A percentile compares a stretch with the other conserved stretches of the same genome.
phyloP scores from a whole-genome alignment of 1,140 invertebrate genomes.

The Heliothis subflexa region DNA sequence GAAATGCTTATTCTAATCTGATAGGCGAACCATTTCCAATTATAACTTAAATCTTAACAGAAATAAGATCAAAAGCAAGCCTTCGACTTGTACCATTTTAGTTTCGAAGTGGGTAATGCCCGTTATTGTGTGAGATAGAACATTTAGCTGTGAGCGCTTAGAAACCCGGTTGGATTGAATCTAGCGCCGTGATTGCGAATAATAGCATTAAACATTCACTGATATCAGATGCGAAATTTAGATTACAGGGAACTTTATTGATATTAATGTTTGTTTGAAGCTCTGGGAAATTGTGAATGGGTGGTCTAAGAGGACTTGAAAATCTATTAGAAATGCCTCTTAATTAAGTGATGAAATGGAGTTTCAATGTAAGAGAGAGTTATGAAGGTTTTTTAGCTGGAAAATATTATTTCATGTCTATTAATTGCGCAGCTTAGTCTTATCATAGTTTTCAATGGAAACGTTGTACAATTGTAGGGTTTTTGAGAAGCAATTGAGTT shows the following conservation, averaged over 20 bases:
- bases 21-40: too few relatives aligned
- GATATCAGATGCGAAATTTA: slow-evolving; percentile 43
- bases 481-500: too few relatives aligned
- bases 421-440: too few relatives aligned
- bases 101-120: slow-evolving; percentile 45
- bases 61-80: neutral
- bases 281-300: slow-evolving; percentile 28
- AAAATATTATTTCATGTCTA: too few relatives aligned
- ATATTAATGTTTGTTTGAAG: slow-evolving; percentile 49
- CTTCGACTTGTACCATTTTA: slow-evolving; percentile 17
- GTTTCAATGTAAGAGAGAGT: too few relatives aligned
- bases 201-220: slow-evolving; percentile 45
- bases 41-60: neutral
- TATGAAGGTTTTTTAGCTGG: too few relatives aligned
- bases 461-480: too few relatives aligned
- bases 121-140: slow-evolving; percentile 49
- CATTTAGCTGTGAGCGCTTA: slow-evolving; percentile 57
- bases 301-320: neutral
- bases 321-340: neutral
- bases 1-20: too few relatives aligned
- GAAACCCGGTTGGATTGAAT: slow-evolving; percentile 57
- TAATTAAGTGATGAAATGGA: too few relatives aligned
- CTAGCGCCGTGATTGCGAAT: slow-evolving; percentile 55
- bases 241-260: slow-evolving; percentile 45
- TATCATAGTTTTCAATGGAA: too few relatives aligned